Evolutionary conservation across 2,113 vertebrate genomes (phyloP).

Genomic region (Cathartes aura): DNA sequence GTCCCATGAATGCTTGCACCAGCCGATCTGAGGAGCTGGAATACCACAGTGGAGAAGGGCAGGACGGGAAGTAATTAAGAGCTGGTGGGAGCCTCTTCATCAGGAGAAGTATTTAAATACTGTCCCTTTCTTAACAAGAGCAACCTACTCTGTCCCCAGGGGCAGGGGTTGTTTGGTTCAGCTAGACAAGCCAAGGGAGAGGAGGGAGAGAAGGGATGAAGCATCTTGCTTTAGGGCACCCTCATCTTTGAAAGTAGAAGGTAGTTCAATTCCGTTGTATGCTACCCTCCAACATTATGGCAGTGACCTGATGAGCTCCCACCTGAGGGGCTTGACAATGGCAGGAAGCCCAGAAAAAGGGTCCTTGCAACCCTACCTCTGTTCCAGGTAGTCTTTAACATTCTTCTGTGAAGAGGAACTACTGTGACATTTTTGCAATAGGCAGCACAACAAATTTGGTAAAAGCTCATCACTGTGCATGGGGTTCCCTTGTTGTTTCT

Average conservation of each 20-base stretch:
- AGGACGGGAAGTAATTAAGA: background rate
- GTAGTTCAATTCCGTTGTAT: background rate
- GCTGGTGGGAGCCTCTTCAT: background rate
- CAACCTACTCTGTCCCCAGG: background rate
- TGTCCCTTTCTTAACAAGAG: background rate
- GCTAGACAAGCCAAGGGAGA: background rate
- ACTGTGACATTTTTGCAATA: background rate
- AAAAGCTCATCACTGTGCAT: background rate
- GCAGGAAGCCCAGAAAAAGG: background rate
- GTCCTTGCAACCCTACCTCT: background rate
- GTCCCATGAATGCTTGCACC: background rate
- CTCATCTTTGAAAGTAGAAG: background rate
- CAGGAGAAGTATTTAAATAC: background rate
- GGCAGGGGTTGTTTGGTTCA: background rate
- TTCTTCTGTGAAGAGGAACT: background rate
- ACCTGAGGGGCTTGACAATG: background rate
- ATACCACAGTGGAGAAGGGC: background rate
- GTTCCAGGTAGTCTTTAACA: background rate
- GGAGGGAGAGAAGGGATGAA: background rate
- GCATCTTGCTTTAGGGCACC: background rate
- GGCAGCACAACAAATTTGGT: background rate
- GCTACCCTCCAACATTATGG: background rate
- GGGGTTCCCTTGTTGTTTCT: background rate
- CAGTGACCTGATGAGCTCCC: background rate
- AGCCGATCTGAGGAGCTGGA: background rate